A percentile compares a stretch with the other conserved stretches of the same genome.
Evolutionary conservation across 2,797 vertebrate genomes (phyloP).

Genomic region (Lutjanus campechanus): DNA sequence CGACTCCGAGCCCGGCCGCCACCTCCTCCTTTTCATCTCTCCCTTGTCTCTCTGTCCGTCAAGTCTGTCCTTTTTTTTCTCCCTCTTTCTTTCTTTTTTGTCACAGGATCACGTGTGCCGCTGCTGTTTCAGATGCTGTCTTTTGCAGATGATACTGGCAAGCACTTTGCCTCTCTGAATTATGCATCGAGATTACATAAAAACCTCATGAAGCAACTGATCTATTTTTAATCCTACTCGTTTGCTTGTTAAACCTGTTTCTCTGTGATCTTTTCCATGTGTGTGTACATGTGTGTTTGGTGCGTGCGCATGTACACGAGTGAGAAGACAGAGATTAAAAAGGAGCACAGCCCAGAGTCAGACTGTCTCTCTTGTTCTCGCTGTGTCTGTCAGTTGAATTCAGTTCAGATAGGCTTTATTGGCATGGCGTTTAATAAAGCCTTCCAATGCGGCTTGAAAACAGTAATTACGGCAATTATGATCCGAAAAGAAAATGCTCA

Average conservation of each 20-base stretch:
- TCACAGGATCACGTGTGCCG: slow-evolving; percentile 42
- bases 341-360: slow-evolving; percentile 29
- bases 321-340: slow-evolving; percentile 48
- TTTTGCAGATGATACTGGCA: slow-evolving; percentile 73
- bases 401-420: slow-evolving; percentile 63
- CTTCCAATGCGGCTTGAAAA: slow-evolving; percentile 68
- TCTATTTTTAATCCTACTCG: slow-evolving; percentile 83
- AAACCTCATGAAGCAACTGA: slow-evolving; percentile 76
- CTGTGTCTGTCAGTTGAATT: slow-evolving; percentile 53
- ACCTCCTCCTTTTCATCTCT: slow-evolving; percentile 53
- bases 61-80: slow-evolving; percentile 9
- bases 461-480: slow-evolving; percentile 75
- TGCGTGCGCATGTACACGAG: slow-evolving; percentile 44
- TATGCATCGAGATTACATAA: slow-evolving; percentile 83
- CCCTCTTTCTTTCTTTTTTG: slow-evolving; percentile 3
- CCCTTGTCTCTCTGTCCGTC: slow-evolving; percentile 32
- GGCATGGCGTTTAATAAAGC: slow-evolving; percentile 65
- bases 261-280: slow-evolving; percentile 63
- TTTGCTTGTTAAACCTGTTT: slow-evolving; percentile 79
- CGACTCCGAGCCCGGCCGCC: slow-evolving; percentile 28
- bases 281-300: slow-evolving; percentile 9
- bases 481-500: slow-evolving; percentile 67
- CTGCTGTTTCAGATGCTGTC: slow-evolving; percentile 56
- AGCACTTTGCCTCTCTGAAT: slow-evolving; percentile 83
- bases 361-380: slow-evolving; percentile 40